phyloP scores from a whole-genome alignment of 1,140 invertebrate genomes.

The Sesamia nonagrioides region DNA sequence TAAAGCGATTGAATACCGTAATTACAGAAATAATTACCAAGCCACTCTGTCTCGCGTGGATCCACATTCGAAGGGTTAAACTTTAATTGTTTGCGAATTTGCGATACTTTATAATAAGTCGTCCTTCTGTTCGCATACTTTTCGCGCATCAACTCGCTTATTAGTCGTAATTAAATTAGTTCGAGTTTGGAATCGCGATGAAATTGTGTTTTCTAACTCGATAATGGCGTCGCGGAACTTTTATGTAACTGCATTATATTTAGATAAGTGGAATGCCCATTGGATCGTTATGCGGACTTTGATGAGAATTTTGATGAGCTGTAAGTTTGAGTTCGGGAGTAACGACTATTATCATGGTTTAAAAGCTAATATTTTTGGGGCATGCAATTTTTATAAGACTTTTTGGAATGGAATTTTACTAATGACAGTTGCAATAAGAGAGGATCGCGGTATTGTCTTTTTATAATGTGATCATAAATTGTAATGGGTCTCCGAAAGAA shows the following conservation, averaged over 20 bases:
- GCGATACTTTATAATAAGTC: not conserved
- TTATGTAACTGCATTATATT: conserved; percentile 42
- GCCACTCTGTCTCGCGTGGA: too few species aligned
- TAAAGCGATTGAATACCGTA: too few species aligned
- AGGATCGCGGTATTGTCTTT: too few species aligned
- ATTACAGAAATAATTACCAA: too few species aligned
- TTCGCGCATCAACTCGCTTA: not conserved
- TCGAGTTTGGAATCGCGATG: conserved; percentile 8
- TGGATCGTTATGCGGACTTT: not conserved
- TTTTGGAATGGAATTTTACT: too few species aligned
- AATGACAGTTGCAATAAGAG: too few species aligned
- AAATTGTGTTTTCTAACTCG: conserved; percentile 42
- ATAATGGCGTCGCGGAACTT: conserved; percentile 31
- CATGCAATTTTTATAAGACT: too few species aligned
- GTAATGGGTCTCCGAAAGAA: too few species aligned
- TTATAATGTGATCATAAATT: too few species aligned
- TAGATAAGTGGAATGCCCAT: conserved; percentile 29
- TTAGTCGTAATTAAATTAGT: conserved; percentile 37
- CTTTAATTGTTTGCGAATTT: not conserved
- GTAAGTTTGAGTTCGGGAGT: not conserved
- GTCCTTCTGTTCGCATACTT: not conserved
- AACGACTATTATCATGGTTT: not conserved
- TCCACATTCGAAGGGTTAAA: too few species aligned
- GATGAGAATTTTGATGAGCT: not conserved
- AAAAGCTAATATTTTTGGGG: not conserved